Evolutionary conservation across 2,888 invertebrate species (phyloP).

Genomic region (Leucophenga maculata): DNA sequence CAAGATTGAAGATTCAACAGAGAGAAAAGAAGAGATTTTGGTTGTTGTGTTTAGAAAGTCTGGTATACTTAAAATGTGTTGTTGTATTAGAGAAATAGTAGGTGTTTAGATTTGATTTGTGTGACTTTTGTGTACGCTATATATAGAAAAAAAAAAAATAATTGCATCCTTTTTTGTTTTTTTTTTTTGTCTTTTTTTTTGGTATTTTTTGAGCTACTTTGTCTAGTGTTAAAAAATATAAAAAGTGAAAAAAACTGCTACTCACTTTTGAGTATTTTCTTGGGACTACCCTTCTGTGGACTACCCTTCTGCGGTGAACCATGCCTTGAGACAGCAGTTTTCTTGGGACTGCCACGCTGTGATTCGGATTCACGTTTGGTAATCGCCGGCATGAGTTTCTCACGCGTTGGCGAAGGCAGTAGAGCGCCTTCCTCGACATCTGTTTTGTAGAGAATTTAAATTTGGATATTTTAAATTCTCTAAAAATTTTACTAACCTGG

Average conservation of each 20-base stretch:
- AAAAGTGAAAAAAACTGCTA: constrained; percentile 35
- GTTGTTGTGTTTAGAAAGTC: not conserved
- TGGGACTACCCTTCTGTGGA: constrained; percentile 75
- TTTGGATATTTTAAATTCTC: not conserved
- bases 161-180: not conserved
- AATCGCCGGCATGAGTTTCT: constrained; percentile 81
- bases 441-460: constrained; percentile 42
- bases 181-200: not conserved
- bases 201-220: not conserved
- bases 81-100: constrained; percentile 30
- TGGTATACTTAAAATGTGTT: constrained; percentile 3
- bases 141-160: not conserved
- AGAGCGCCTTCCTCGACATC: constrained; percentile 78
- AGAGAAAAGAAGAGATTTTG: constrained; percentile 26
- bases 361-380: constrained; percentile 72
- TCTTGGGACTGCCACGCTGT: constrained; percentile 72
- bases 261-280: constrained; percentile 74
- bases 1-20: constrained; percentile 34
- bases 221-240: not conserved
- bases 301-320: constrained; percentile 74
- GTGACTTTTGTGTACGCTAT: not conserved
- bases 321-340: constrained; percentile 71
- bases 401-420: constrained; percentile 80
- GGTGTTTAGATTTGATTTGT: constrained; percentile 15
- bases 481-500: constrained; percentile 73